Conservation (phyloP, 2,797 vertebrate species). For the Gymnoscopelus braueri region DNA sequence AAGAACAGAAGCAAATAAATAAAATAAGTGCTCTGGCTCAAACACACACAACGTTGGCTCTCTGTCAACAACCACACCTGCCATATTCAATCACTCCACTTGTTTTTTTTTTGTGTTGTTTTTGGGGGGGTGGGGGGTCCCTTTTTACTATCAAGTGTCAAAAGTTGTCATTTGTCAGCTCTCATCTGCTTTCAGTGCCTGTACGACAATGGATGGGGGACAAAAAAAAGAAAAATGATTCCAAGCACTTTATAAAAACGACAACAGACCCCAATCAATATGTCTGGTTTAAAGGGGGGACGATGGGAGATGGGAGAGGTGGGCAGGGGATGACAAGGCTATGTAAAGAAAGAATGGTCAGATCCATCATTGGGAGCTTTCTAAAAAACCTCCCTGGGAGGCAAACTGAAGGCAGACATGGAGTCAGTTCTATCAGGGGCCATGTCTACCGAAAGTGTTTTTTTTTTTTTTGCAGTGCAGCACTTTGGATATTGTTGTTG, state of each 20-base stretch:
- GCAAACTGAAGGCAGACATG: no score
- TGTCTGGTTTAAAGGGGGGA: constrained; percentile 52
- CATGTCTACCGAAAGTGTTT: no score
- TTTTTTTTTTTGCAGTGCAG: no score
- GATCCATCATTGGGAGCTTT: no score
- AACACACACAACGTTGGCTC: background rate
- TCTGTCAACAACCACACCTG: background rate
- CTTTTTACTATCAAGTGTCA: constrained; percentile 17
- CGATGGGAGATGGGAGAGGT: constrained; percentile 47
- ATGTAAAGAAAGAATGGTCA: no score
- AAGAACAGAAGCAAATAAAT: background rate
- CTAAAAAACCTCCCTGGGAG: no score
- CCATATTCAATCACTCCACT: no score
- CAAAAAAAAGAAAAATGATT: constrained; percentile 27
- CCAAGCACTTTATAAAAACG: constrained; percentile 52
- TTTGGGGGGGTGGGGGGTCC: no score
- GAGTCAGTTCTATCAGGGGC: no score
- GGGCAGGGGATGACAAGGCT: background rate
- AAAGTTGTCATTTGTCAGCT: constrained; percentile 5
- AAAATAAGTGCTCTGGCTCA: background rate
- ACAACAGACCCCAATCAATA: constrained; percentile 55
- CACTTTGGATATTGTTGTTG: no score
- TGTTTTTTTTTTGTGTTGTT: no score
- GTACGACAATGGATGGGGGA: constrained; percentile 24
- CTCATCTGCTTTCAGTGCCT: background rate